Evolutionary conservation across 2,797 vertebrate genomes (phyloP).

Genomic region (Centropyge bicolor): DNA sequence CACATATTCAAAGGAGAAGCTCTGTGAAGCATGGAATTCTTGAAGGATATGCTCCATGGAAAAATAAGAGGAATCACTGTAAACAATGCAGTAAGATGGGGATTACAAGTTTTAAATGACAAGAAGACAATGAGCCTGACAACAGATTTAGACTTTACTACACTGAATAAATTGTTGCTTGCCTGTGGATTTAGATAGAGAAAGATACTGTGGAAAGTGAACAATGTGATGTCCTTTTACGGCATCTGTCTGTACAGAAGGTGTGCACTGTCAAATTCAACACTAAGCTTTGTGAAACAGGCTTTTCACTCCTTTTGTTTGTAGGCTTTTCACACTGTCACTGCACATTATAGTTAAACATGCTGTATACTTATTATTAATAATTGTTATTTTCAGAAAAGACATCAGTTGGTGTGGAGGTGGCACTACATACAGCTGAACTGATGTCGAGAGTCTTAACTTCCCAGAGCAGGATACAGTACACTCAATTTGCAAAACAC

Average conservation of each 20-base stretch:
- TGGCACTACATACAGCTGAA: not conserved
- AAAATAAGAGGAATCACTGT: constrained; percentile 72
- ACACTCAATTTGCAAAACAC: not conserved
- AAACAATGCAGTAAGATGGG: constrained; percentile 73
- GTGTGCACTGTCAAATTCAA: constrained; percentile 8
- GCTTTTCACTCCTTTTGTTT: not conserved
- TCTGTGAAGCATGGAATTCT: constrained; percentile 78
- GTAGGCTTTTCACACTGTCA: not conserved
- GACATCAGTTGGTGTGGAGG: not conserved
- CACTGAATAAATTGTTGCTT: constrained; percentile 56
- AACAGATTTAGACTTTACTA: constrained; percentile 61
- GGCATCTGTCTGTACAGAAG: not conserved
- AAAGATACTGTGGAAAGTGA: constrained; percentile 45
- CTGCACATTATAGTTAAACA: not conserved
- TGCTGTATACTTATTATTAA: not conserved
- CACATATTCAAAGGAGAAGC: constrained; percentile 79
- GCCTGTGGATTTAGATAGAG: constrained; percentile 40
- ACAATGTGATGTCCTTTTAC: constrained; percentile 35
- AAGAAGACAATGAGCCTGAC: constrained; percentile 69
- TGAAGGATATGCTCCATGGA: constrained; percentile 72
- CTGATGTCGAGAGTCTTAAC: not conserved
- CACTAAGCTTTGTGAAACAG: not conserved
- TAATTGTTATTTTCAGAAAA: not conserved
- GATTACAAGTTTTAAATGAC: constrained; percentile 81
- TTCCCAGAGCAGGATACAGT: not conserved